Conservation (phyloP, 2,113 vertebrate genomes). For the Corynorhinus townsendii region DNA sequence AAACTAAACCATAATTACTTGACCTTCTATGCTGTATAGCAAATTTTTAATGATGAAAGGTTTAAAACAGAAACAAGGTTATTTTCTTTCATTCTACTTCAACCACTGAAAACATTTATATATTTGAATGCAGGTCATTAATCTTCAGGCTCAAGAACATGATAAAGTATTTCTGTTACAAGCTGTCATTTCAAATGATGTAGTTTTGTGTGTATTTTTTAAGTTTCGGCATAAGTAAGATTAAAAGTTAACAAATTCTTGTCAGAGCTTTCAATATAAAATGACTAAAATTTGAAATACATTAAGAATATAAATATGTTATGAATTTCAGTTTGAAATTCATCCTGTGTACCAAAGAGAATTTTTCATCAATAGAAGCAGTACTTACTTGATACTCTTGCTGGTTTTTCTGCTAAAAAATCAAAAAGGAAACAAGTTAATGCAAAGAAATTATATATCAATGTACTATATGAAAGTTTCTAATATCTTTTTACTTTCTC, state of each 20-base stretch:
- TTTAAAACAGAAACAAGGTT: not conserved
- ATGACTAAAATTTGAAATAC: not conserved
- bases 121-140: constrained; percentile 30
- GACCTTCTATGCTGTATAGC: rapidly evolving
- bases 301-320: constrained; percentile 16
- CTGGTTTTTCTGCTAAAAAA: constrained; percentile 53
- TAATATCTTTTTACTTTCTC: not conserved
- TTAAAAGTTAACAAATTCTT: not conserved
- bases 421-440: not conserved
- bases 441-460: not conserved
- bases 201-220: not conserved
- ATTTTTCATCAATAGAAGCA: not conserved
- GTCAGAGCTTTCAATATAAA: not conserved
- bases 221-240: not conserved
- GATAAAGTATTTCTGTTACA: not conserved
- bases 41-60: not conserved
- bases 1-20: not conserved
- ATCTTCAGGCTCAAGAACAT: not conserved
- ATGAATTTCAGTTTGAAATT: constrained; percentile 9
- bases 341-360: not conserved
- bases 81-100: not conserved
- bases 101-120: not conserved
- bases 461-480: not conserved
- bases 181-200: not conserved
- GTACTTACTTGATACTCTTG: constrained; percentile 61